Evolutionary conservation across 1,140 invertebrate species (phyloP).

Genomic region (Plectus sambesii): DNA sequence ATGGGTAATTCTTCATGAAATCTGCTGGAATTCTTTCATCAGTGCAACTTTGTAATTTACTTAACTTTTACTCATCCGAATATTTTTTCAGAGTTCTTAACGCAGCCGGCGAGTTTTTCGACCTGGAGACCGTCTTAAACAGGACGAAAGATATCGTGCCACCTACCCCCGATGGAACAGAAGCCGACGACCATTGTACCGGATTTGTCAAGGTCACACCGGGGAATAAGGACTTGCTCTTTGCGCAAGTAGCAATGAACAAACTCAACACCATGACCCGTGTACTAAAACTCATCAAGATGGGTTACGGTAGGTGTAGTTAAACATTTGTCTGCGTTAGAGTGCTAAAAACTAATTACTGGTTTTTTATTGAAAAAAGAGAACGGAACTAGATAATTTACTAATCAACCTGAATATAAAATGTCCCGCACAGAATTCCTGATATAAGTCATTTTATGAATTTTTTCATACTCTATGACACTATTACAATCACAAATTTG

Average conservation of each 20-base stretch:
- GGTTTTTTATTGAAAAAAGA: no score
- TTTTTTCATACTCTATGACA: conserved; percentile 14
- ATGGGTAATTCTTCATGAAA: no score
- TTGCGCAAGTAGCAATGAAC: conserved; percentile 61
- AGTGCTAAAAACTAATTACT: no score
- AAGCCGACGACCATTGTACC: conserved; percentile 53
- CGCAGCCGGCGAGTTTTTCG: conserved; percentile 63
- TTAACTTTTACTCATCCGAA: conserved; percentile 14
- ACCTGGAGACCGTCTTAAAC: conserved; percentile 54
- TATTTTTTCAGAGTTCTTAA: conserved; percentile 39
- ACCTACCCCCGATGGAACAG: conserved; percentile 28
- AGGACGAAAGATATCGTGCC: conserved; percentile 39
- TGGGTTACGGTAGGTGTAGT: conserved; percentile 56
- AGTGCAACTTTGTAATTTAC: no score
- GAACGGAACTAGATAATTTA: no score
- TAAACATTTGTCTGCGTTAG: no score
- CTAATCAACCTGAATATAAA: no score
- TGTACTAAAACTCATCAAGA: conserved; percentile 75
- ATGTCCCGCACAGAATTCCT: no score
- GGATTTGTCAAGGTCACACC: conserved; percentile 55
- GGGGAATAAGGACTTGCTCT: conserved; percentile 52
- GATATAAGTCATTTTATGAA: no score
- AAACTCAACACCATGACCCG: conserved; percentile 73
- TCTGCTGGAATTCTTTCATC: no score
- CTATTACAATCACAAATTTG: no score